Evolutionary conservation across 2,888 invertebrate species (phyloP), one percentile per base, ranked within the genome.

Genomic region (Rhamphomyia laevipes): DNA sequence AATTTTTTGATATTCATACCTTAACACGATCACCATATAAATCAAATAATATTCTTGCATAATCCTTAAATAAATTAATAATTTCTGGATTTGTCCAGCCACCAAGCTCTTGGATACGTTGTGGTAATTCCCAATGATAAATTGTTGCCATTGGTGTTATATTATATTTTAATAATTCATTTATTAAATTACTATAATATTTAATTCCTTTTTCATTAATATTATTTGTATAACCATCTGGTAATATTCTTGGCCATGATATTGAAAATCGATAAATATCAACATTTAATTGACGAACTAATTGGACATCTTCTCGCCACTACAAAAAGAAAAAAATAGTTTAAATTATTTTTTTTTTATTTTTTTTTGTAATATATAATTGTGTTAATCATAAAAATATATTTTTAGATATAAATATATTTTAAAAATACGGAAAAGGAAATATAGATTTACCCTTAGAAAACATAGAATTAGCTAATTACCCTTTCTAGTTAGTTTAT

Each of bases 121-220:
- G 77, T 9, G 83, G 84, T 43, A 82, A 62, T 51, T 84, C 84
- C 82, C 82, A 84, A 55, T 84, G 84, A 59, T 81, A 81, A 45
- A 84, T 76, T 2, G 83, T 82, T 0, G 80, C 77, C 75, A 82
- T 76, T 0, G 87, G 86, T 23, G 79, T 76, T 41, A 88, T 79
- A 42, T 78, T 79, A 54, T 80, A 77, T 49, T 66, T 71, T 9
- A 82, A 55, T 9, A 89, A 72, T 58, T 80, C 83, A 59, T 86
- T 73, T 47, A 91, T 83, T 42, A 92, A 67, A 55, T 81, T 77
- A 59, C 79, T 81, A 65, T 92, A 92, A 67, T 88, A 87, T 50
- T 77, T 70, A 12, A 91, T 73, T 16, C 86, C 91, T 3, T 76
- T 73, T 38, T 74, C 70, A 62, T 85, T 91, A 17, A 86, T 71